Percentiles rank a stretch among this genome's conserved stretches.
Conservation (phyloP, 1,140 invertebrate genomes). For the Temnothorax nylanderi region DNA sequence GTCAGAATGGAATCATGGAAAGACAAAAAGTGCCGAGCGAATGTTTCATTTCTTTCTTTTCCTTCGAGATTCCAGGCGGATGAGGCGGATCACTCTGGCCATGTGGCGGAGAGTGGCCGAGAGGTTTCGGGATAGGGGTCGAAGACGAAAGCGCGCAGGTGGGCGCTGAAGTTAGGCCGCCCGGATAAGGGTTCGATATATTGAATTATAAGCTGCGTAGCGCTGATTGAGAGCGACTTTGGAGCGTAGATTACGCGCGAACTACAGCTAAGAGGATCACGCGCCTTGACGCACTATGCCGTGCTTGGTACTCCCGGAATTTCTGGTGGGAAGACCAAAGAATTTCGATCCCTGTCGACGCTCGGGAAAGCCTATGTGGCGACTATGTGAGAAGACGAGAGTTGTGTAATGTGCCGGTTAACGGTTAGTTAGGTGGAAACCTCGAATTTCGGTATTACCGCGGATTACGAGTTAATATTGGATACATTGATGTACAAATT, state of each 20-base stretch:
- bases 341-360: conserved; percentile 36
- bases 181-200: conserved; percentile 78
- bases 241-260: conserved; percentile 76
- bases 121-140: not conserved
- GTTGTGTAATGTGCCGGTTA: not conserved
- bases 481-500: conserved; percentile 45
- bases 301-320: conserved; percentile 18
- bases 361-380: not conserved
- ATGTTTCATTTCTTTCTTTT: conserved; percentile 35
- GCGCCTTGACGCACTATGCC: conserved; percentile 50
- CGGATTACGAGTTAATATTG: conserved; percentile 52
- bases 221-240: conserved; percentile 78
- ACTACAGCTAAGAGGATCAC: conserved; percentile 74
- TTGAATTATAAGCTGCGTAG: conserved; percentile 79
- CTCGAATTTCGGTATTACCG: conserved; percentile 45
- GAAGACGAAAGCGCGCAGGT: conserved; percentile 48
- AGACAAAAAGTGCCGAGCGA: conserved; percentile 76
- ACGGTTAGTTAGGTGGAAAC: conserved; percentile 18
- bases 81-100: not conserved
- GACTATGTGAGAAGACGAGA: not conserved
- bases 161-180: conserved; percentile 49
- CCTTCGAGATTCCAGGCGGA: conserved; percentile 39
- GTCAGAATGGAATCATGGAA: conserved; percentile 72
- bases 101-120: conserved; percentile 16
- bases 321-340: conserved; percentile 6